These are phyloP conservation scores for Brachionus angularis DNA, from an alignment of 1,140 invertebrate genomes.

Conservation along the genomic window DNA sequence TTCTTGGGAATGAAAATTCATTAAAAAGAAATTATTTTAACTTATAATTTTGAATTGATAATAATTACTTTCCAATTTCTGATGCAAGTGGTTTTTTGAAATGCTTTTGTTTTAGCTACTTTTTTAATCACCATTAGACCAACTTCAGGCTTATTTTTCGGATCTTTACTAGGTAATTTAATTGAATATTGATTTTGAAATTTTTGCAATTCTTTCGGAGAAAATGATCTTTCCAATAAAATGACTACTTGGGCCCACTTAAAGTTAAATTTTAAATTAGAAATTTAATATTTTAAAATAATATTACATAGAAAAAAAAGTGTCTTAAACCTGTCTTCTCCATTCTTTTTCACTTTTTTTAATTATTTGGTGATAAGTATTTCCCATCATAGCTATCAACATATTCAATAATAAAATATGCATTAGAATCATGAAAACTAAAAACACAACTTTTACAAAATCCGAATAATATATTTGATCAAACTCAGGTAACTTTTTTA, in stretches of 20 bases:
- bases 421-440: conserved; percentile 93
- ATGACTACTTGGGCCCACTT: conserved; percentile 98
- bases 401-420: conserved; percentile 73
- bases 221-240: conserved; percentile 83
- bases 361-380: conserved; percentile 70
- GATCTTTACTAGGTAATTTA: conserved; percentile 63
- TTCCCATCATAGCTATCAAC: conserved; percentile 63
- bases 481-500: conserved; percentile 82
- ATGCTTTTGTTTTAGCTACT: conserved; percentile 88
- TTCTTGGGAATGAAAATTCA: too few species aligned
- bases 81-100: conserved; percentile 90
- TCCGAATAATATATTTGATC: conserved; percentile 80
- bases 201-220: conserved; percentile 76
- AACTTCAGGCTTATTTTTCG: conserved; percentile 60
- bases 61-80: conserved; percentile 97
- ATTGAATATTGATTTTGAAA: conserved; percentile 93
- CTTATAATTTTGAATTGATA: too few species aligned
- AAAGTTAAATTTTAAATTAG: conserved; percentile 45
- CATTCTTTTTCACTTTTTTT: conserved; percentile 97
- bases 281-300: conserved; percentile 10
- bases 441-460: conserved; percentile 86
- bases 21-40: too few species aligned
- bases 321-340: conserved; percentile 91
- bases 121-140: conserved; percentile 97
- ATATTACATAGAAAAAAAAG: not conserved